These are phyloP conservation scores for Rhinogobius similis DNA, from an alignment of 2,113 vertebrate species.

Conservation along the genomic window DNA sequence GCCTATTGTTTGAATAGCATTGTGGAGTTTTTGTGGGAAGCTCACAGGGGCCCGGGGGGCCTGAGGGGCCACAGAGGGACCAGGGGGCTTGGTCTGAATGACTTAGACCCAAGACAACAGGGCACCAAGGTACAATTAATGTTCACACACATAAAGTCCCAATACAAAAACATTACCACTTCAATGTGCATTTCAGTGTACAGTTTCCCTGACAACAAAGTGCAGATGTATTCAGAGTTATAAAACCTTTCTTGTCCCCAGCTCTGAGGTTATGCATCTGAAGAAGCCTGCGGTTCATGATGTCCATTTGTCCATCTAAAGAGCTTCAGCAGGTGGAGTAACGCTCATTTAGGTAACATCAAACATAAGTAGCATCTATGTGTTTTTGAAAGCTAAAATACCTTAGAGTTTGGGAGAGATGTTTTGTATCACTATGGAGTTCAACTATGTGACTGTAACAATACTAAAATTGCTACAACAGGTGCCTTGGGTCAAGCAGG, in stretches of 20 bases:
- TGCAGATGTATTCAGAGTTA: background rate
- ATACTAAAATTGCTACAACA: constrained; percentile 39
- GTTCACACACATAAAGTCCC: constrained; percentile 54
- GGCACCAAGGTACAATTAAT: constrained; percentile 75
- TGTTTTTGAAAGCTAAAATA: background rate
- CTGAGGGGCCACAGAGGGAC: constrained; percentile 62
- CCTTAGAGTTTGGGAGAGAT: background rate
- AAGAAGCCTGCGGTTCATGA: constrained; percentile 69
- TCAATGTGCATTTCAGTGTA: background rate
- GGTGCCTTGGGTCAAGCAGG: constrained; percentile 47
- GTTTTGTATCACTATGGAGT: background rate
- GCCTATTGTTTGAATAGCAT: constrained; percentile 89
- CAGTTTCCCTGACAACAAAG: background rate
- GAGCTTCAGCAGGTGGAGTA: constrained; percentile 59
- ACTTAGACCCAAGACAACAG: constrained; percentile 78
- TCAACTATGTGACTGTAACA: constrained; percentile 23
- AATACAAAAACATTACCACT: background rate
- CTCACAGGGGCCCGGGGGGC: constrained; percentile 69
- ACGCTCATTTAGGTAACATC: constrained; percentile 26
- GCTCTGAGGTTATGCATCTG: constrained; percentile 49
- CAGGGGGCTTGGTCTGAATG: constrained; percentile 78
- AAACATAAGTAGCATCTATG: background rate
- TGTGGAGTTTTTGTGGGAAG: constrained; percentile 83
- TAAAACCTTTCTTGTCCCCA: constrained; percentile 21
- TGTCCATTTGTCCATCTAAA: constrained; percentile 72